phyloP scores from a whole-genome alignment of 1,140 invertebrate species.

The Zaprionus gabonicus region DNA sequence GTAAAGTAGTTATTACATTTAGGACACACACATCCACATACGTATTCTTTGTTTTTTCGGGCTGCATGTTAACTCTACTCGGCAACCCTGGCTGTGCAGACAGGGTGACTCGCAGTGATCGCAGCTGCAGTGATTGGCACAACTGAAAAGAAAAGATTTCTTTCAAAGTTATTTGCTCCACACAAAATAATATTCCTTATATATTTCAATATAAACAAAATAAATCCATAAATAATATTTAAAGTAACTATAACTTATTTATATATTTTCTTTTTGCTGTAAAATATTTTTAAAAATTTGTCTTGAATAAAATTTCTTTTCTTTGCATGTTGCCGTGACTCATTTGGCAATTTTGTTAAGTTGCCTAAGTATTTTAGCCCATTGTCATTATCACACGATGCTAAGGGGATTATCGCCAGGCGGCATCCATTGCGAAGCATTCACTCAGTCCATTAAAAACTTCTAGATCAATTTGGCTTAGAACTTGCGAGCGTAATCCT shows the following conservation, averaged over 20 bases:
- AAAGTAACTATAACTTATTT: background rate
- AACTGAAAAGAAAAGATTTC: no score
- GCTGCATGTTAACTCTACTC: constrained; percentile 12
- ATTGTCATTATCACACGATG: background rate
- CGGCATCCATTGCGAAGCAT: constrained; percentile 1
- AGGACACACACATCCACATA: constrained; percentile 50
- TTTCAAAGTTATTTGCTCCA: no score
- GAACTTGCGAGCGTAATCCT: constrained; percentile 33
- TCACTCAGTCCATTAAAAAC: constrained; percentile 28
- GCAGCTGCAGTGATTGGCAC: background rate
- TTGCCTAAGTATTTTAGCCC: background rate
- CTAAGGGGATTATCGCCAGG: background rate
- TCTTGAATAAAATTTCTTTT: no score
- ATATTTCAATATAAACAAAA: no score
- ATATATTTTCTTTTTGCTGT: background rate
- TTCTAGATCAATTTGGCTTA: constrained; percentile 20
- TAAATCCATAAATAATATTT: background rate
- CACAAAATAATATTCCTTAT: no score
- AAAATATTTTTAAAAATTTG: background rate
- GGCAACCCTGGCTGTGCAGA: background rate
- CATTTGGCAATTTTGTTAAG: background rate
- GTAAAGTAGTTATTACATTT: constrained; percentile 80
- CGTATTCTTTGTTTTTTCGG: constrained; percentile 46
- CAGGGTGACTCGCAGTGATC: background rate
- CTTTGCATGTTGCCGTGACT: background rate